Evolutionary conservation across 2,797 vertebrate species (phyloP).

Genomic region (Acanthornis magna): DNA sequence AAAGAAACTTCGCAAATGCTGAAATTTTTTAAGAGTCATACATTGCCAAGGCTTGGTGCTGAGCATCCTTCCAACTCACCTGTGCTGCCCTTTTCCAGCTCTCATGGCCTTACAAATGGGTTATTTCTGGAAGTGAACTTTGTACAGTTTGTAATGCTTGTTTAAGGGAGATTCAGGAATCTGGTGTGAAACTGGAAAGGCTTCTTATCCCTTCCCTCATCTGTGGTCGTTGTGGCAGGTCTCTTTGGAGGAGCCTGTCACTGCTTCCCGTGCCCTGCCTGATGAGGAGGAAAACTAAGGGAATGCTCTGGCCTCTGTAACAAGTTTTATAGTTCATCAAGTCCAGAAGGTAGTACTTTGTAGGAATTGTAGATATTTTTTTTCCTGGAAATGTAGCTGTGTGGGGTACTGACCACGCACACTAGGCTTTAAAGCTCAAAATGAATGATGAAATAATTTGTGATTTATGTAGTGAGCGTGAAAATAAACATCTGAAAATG

Average conservation of each 20-base stretch:
- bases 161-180: conserved; percentile 22
- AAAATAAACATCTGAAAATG: conserved; percentile 23
- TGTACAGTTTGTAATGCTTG: neutral
- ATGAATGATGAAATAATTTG: neutral
- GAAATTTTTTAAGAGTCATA: neutral
- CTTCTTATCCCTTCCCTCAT: neutral
- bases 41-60: neutral
- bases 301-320: neutral
- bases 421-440: conserved; percentile 27
- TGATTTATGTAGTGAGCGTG: neutral
- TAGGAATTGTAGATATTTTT: neutral
- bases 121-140: neutral
- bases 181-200: neutral
- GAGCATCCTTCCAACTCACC: neutral
- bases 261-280: neutral
- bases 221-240: neutral
- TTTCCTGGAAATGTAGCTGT: neutral
- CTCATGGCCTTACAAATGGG: neutral
- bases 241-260: neutral
- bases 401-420: neutral
- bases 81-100: neutral
- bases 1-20: conserved; percentile 48
- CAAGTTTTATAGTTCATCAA: conserved; percentile 24
- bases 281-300: neutral
- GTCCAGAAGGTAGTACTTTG: conserved; percentile 24